A percentile compares a stretch with the other conserved stretches of the same genome.
Evolutionary conservation across 2,888 invertebrate genomes (phyloP).

Genomic region (Yponomeuta evonymella): DNA sequence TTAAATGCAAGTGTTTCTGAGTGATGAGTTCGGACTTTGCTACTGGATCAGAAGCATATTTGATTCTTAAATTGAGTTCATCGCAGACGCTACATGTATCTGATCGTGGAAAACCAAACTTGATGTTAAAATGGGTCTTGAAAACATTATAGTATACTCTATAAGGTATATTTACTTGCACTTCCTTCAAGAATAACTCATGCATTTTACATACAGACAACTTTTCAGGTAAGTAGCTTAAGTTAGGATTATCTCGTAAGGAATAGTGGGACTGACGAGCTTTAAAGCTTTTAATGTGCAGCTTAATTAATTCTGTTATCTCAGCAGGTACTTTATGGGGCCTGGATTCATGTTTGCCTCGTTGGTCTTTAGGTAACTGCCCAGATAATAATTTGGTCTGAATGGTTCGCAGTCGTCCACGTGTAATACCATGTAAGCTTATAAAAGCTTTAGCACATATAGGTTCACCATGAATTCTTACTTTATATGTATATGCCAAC

Average conservation of each 20-base stretch:
- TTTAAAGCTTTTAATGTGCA: slow-evolving; percentile 7
- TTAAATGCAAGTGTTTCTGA: slow-evolving; percentile 18
- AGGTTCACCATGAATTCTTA: not conserved
- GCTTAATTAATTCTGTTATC: not conserved
- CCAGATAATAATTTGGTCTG: not conserved
- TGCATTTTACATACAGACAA: slow-evolving; percentile 14
- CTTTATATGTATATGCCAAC: not conserved
- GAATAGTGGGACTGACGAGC: slow-evolving; percentile 16
- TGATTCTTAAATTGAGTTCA: slow-evolving; percentile 17
- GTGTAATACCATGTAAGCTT: not conserved
- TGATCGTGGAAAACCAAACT: slow-evolving; percentile 18
- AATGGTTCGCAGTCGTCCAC: not conserved
- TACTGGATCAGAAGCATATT: slow-evolving; percentile 10
- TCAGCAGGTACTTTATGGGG: not conserved
- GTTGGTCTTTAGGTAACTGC: not conserved
- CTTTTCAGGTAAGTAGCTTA: slow-evolving; percentile 12
- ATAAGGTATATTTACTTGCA: slow-evolving; percentile 7
- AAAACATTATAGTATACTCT: slow-evolving; percentile 13
- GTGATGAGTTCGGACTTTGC: slow-evolving; percentile 4
- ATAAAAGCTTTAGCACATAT: not conserved
- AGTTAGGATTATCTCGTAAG: slow-evolving; percentile 16
- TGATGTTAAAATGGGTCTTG: slow-evolving; percentile 16
- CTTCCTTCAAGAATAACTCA: slow-evolving; percentile 10
- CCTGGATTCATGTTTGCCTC: not conserved
- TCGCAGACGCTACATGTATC: slow-evolving; percentile 18